Evolutionary conservation across 1,140 invertebrate species (phyloP).

Genomic region (Solenopsis fugax): DNA sequence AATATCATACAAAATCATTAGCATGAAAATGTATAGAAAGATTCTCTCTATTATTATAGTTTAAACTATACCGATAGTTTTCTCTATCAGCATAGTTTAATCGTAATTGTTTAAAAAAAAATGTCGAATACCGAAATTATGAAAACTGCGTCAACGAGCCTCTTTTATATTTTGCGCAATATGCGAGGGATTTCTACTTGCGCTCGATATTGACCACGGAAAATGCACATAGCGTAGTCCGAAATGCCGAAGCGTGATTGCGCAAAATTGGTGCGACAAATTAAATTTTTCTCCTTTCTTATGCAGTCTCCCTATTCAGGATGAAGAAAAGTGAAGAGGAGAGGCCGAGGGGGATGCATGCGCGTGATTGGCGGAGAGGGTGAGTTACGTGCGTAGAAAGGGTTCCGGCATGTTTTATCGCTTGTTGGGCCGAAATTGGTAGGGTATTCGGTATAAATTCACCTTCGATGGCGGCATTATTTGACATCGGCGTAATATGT

Average conservation of each 20-base stretch:
- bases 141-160: too few relatives aligned
- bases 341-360: constrained; percentile 31
- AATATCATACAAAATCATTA: too few relatives aligned
- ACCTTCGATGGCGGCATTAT: constrained; percentile 70
- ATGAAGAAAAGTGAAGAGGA: neutral
- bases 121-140: too few relatives aligned
- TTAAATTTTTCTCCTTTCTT: constrained; percentile 38
- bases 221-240: neutral
- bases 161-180: neutral
- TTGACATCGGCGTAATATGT: constrained; percentile 71
- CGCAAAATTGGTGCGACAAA: constrained; percentile 37
- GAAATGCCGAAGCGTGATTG: constrained; percentile 19
- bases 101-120: too few relatives aligned
- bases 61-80: too few relatives aligned
- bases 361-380: constrained; percentile 63
- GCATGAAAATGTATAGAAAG: too few relatives aligned
- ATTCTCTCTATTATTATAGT: too few relatives aligned
- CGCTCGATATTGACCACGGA: neutral
- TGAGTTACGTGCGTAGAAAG: constrained; percentile 61
- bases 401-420: constrained; percentile 65
- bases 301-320: neutral
- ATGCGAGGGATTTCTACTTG: neutral
- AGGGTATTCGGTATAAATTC: constrained; percentile 66
- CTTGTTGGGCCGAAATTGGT: constrained; percentile 60
- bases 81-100: too few relatives aligned